A percentile compares a stretch with the other conserved stretches of the same genome.
These are phyloP conservation scores for Tachycineta bicolor DNA, from an alignment of 2,113 vertebrate genomes.

Conservation along the genomic window DNA sequence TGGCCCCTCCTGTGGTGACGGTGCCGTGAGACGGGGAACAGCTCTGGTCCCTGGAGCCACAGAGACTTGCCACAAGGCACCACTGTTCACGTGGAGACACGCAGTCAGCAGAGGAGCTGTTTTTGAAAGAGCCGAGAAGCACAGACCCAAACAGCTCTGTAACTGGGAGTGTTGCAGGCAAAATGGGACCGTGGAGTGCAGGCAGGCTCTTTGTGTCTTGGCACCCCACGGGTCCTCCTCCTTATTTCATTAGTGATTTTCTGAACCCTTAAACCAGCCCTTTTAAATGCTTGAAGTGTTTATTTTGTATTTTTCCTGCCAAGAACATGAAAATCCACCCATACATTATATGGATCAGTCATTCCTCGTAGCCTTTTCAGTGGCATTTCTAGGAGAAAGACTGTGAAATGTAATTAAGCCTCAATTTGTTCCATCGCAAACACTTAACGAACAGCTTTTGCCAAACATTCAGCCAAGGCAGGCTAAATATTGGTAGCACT, in stretches of 20 bases:
- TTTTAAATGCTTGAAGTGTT: slow-evolving; percentile 21
- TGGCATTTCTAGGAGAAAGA: slow-evolving; percentile 48
- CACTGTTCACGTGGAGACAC: accelerated
- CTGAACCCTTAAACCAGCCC: not conserved
- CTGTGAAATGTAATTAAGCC: slow-evolving; percentile 56
- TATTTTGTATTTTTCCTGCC: slow-evolving; percentile 47
- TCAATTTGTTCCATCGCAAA: slow-evolving; percentile 30
- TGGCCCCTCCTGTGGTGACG: accelerated
- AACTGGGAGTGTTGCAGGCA: not conserved
- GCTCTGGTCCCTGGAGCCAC: not conserved
- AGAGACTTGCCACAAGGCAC: not conserved
- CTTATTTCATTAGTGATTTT: not conserved
- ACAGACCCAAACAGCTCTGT: not conserved
- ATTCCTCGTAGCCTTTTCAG: slow-evolving; percentile 45
- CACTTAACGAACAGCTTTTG: slow-evolving; percentile 49
- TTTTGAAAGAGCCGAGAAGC: accelerated
- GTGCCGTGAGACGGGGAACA: accelerated
- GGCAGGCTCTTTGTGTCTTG: not conserved
- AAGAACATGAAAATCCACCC: slow-evolving; percentile 40
- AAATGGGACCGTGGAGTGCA: accelerated
- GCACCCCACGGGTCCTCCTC: not conserved
- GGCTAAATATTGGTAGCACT: slow-evolving; percentile 31
- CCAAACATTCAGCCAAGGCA: slow-evolving; percentile 35
- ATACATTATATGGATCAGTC: slow-evolving; percentile 36
- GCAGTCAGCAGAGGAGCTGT: not conserved